Percentiles rank a stretch among this genome's conserved stretches.
These are phyloP conservation scores for Sinocyclocheilus anshuiensis DNA, from an alignment of 2,113 vertebrate species.

Conservation along the genomic window DNA sequence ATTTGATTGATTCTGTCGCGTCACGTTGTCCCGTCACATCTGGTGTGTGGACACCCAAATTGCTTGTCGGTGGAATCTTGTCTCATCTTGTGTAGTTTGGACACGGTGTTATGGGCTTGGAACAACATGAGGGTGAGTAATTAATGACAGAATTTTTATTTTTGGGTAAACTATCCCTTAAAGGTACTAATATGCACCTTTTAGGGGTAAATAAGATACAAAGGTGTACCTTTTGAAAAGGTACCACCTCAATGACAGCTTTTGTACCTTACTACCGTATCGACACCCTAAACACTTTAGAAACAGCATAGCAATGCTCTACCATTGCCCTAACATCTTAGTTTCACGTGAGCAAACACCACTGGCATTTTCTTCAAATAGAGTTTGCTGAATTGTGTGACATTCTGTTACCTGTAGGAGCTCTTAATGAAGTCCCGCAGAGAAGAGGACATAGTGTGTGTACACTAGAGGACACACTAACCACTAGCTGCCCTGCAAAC, in stretches of 20 bases:
- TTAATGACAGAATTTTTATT: too few relatives aligned
- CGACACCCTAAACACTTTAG: neutral
- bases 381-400: neutral
- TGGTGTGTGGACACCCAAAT: too few relatives aligned
- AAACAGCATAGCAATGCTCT: neutral
- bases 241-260: neutral
- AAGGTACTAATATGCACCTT: neutral
- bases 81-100: too few relatives aligned
- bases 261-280: neutral
- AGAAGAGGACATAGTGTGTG: neutral
- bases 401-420: neutral
- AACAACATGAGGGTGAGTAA: too few relatives aligned
- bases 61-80: too few relatives aligned
- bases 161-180: too few relatives aligned
- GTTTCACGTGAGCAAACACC: neutral
- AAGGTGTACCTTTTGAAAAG: neutral
- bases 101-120: too few relatives aligned
- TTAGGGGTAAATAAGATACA: neutral
- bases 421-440: neutral
- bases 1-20: too few relatives aligned
- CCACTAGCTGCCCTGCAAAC: constrained; percentile 16
- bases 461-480: neutral
- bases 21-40: too few relatives aligned
- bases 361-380: constrained; percentile 5
- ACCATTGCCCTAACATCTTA: neutral